Evolutionary conservation across 2,888 invertebrate genomes (phyloP).

Genomic region (Volucella inanis): DNA sequence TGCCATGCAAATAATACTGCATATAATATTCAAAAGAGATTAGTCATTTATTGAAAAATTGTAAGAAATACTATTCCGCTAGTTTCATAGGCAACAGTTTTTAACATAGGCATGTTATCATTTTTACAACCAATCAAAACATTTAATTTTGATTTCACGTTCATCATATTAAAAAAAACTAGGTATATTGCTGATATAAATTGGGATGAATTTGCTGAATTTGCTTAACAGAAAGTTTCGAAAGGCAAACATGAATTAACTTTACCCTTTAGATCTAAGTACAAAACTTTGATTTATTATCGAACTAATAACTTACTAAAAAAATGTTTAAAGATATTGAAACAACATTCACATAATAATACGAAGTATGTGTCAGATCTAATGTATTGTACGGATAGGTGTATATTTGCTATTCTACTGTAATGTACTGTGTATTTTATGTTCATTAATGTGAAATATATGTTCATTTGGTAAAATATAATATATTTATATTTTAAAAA

Average conservation of each 20-base stretch:
- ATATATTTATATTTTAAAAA: constrained; percentile 31
- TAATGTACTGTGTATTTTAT: constrained; percentile 8
- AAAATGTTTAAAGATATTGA: background rate
- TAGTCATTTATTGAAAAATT: no score
- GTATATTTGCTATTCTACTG: background rate
- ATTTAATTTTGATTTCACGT: no score
- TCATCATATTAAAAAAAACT: background rate
- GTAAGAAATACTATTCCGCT: no score
- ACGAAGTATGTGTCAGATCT: background rate
- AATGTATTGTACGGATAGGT: background rate
- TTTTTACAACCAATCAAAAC: no score
- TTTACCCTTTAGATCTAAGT: constrained; percentile 10
- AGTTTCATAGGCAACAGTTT: no score
- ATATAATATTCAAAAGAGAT: no score
- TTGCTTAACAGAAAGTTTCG: background rate
- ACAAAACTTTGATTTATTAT: background rate
- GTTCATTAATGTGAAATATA: constrained; percentile 1
- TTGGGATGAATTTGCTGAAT: background rate
- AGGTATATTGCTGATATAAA: constrained; percentile 1
- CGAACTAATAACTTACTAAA: constrained; percentile 32
- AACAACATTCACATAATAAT: background rate
- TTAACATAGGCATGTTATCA: no score
- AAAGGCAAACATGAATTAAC: background rate
- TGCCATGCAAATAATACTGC: no score
- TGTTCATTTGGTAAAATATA: constrained; percentile 29